Base-by-base conservation (phyloP, 2,113 vertebrate species). In the Syrrhaptes paradoxus region DNA sequence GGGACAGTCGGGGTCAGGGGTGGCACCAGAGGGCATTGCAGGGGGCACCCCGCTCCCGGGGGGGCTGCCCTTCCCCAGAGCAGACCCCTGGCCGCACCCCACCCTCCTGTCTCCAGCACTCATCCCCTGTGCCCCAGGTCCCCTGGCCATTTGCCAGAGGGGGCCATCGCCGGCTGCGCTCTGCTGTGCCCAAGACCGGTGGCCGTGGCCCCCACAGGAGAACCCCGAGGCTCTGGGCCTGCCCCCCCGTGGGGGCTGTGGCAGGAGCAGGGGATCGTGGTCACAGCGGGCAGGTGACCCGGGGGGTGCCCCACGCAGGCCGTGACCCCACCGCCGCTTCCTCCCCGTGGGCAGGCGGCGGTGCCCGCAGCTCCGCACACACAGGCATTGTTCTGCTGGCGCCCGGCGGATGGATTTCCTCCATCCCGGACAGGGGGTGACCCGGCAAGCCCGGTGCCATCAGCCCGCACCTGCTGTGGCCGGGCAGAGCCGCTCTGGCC, bases 301-400 rank as follows among this genome's bases (percentile, higher is more conserved):
- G 74, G 25, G 41, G 51, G 70, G 48, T 38, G 81, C 34, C 93
- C 94, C 83, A 49, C 36, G 7, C 59, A 38, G 95, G 87, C 79
- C 36, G 4, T 61, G 88, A 94, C 94, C 93, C 66, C 38, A 8
- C 21, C 8, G 52, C 83, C 63, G 17, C 66, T 97, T 97, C 97
- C 96, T 97, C 66, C 41, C 80, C 19, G 95, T 85, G 94, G 96
- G 96, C 80, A 95, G 91, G 43, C 32, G 85, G 71, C 52, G 10
- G 82, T 45, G 58, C 80, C 86, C 63, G 32, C 93, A 38, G 71
- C 34, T 95, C 79, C 5, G n/a, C 85, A 85, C 87, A 86, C 91
- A 67, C 13, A 18, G 76, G 31, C 87, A 81, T 91, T 93, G 91
- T 86, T 90, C 90, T n/a, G 85, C 79, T 49, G 8, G 29, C 28